Base-by-base conservation (phyloP, 2,113 vertebrate genomes). In the Alethe castanea region DNA sequence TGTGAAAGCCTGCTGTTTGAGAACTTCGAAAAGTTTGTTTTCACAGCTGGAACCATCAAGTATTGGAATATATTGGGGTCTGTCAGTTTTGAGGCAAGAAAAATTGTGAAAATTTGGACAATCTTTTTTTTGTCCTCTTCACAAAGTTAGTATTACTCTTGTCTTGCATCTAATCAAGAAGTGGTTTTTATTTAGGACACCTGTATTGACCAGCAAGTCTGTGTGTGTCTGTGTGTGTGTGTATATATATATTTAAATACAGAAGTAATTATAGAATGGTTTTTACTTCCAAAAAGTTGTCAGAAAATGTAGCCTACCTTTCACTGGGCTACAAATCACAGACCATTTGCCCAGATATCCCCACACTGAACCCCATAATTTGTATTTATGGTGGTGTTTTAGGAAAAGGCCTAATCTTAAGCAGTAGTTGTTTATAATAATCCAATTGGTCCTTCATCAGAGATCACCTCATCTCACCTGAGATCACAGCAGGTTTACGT, bases 1-100 rank as follows among this genome's bases (percentile, higher is more conserved):
- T 96, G 94, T 95, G 92, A 90, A 97, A 92, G 91, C 93, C 90
- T 96, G 90, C 92, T 97, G 95, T 92, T 96, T 95, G 94, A 92
- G 94, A 97, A 94, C 95, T 96, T 96, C 92, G 88, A 92, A 92
- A 94, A 95, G 95, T 94, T 97, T 97, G 93, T 96, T 96, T 97
- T 97, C 92, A 95, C 95, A 97, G 95, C 96, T 97, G 94, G 93
- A 97, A 81, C 80, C 91, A 83, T 82, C 90, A 89, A 96, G 93
- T 83, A 92, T 88, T 66, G 24, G 95, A 95, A 86, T 94, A 97
- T 52, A 70, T 88, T 93, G 70, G 57, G 71, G 72, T 93, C 78
- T 95, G 92, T 94, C 86, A 65, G 72, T 94, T 93, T 50, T 85
- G 62, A 40, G 66, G 84, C 38, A 69, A 70, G 76, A 90, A 57